Evolutionary conservation across 2,888 invertebrate genomes (phyloP).

Genomic region (Zeuzera pyrina): DNA sequence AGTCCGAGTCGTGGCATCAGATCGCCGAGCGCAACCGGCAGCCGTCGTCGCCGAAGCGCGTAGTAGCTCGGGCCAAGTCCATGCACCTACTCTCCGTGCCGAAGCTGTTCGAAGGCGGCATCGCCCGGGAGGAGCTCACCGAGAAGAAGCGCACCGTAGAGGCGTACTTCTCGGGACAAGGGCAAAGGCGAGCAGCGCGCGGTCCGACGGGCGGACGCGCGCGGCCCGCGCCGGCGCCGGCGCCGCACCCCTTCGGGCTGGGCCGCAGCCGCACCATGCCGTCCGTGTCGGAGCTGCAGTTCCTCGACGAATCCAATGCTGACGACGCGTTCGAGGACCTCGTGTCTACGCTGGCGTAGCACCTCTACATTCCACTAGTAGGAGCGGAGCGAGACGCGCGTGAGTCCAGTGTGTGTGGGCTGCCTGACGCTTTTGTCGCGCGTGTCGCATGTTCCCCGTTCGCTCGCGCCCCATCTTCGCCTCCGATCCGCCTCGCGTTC

Average conservation of each 20-base stretch:
- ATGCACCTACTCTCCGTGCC: conserved; percentile 82
- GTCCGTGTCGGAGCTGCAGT: conserved; percentile 76
- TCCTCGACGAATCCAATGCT: conserved; percentile 85
- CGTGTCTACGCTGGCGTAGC: conserved; percentile 75
- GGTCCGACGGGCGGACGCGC: conserved; percentile 42
- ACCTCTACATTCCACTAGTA: conserved; percentile 59
- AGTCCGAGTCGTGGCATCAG: conserved; percentile 88
- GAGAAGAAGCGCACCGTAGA: conserved; percentile 82
- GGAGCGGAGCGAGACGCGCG: conserved; percentile 66
- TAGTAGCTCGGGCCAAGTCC: conserved; percentile 77
- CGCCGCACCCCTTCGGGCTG: conserved; percentile 61
- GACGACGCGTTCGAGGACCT: conserved; percentile 92
- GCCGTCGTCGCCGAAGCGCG: conserved; percentile 51
- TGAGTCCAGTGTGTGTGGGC: conserved; percentile 70
- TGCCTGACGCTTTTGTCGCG: conserved; percentile 55
- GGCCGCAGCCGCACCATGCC: conserved; percentile 85
- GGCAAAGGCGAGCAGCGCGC: conserved; percentile 29
- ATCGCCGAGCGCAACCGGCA: conserved; percentile 63
- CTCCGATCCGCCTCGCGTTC: conserved; percentile 16
- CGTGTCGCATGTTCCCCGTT: conserved; percentile 29
- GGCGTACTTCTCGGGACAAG: conserved; percentile 75
- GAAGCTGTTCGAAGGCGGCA: conserved; percentile 86
- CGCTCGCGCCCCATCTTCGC: conserved; percentile 18
- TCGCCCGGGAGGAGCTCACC: conserved; percentile 77
- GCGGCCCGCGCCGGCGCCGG: conserved; percentile 21